Percentiles rank a stretch among this genome's conserved stretches.
These are phyloP conservation scores for Rhabdophis nuchalis DNA, from an alignment of 2,797 vertebrate genomes.

Conservation along the genomic window DNA sequence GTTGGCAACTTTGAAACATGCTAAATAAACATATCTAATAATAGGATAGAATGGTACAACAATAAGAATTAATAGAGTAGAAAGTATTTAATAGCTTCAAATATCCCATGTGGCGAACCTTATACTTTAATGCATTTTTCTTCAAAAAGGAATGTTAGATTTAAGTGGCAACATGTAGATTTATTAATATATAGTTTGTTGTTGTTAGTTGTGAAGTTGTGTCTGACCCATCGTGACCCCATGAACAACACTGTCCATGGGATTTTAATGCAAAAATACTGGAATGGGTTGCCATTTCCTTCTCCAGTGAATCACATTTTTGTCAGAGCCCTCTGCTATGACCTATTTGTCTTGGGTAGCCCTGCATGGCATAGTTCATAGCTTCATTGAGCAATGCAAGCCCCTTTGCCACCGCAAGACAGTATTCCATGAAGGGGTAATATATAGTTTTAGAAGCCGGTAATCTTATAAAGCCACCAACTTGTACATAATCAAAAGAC, in stretches of 20 bases:
- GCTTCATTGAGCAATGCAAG: too few species aligned
- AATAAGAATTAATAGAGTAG: conserved; percentile 11
- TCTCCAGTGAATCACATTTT: too few species aligned
- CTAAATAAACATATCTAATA: conserved; percentile 26
- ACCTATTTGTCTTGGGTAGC: too few species aligned
- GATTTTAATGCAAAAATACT: too few species aligned
- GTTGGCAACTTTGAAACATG: conserved; percentile 24
- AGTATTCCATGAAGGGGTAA: neutral
- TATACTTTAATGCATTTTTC: conserved; percentile 19
- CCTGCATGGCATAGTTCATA: too few species aligned
- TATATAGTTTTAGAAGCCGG: conserved; percentile 5
- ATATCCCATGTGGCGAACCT: neutral
- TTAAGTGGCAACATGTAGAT: conserved; percentile 11
- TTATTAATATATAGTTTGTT: conserved; percentile 2
- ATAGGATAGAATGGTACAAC: conserved; percentile 12
- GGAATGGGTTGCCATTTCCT: too few species aligned
- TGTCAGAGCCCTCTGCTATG: too few species aligned
- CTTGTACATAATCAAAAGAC: neutral
- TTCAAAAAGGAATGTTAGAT: neutral
- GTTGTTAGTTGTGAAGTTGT: too few species aligned
- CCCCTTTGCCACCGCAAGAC: too few species aligned
- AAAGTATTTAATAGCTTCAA: conserved; percentile 7
- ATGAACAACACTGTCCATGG: too few species aligned
- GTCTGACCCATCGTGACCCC: too few species aligned
- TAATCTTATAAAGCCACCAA: neutral